Evolutionary conservation across 2,888 invertebrate species (phyloP), one percentile per base, ranked within the genome.

Genomic region (Branchipolynoe longqiensis): DNA sequence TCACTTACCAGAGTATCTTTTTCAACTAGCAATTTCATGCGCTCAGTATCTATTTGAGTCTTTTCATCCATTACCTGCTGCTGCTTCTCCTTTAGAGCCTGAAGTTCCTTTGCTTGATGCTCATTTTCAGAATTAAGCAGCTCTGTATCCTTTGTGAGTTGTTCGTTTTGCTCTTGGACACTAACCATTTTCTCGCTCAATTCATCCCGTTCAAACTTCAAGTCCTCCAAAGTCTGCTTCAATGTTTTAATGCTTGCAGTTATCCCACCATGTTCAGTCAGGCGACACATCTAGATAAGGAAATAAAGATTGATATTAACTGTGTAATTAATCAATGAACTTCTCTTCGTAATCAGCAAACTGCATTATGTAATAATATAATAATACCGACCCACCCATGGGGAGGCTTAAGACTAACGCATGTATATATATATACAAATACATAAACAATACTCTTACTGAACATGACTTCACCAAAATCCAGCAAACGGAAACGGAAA

Each of bases 141-240:
- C 40, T 84, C 69, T 38, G 28, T 84, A 59, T 78, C 84, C 6
- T 78, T 56, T n/a, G 82, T 83, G n/a, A 86, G 64, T 48, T 83
- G 64, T 3, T 74, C 48, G 18, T 82, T 74, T 38, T 86, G 69
- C 36, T 82, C 73, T 3, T 59, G 58, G 0, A 86, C 36, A 59
- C 81, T 69, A 22, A 64, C 41, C 3, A 59, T 54, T 40, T 85
- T 86, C 69, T 89, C 89, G 8, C 56, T 85, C 56, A 87, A 33
- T 69, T 87, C 87, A 48, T 88, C 88, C 33, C 88, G 56, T 73
- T 89, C 88, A 54, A 86, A 87, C 28, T 69, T 82, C 36, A 87
- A n/a, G 41, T 88, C 86, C 18, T 87, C 88, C 31, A 87, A 12
- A 38, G 85, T 85, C n/a, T 83, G 73, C 41, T 82, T 84, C 33